phyloP scores from a whole-genome alignment of 2,113 vertebrate species.

The Psilopogon haemacephalus region DNA sequence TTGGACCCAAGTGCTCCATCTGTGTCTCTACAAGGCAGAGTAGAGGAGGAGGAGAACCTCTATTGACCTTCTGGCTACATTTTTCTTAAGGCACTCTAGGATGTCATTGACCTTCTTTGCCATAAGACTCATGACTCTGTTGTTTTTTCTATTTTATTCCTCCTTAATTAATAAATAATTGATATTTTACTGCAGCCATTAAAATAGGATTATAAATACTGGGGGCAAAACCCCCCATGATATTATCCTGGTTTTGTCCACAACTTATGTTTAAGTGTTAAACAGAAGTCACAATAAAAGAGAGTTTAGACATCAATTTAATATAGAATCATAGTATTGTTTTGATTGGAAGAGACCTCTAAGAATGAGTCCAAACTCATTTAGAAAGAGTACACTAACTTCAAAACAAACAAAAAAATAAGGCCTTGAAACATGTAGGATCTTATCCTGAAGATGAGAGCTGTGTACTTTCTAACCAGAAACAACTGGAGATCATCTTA shows the following conservation, averaged over 20 bases:
- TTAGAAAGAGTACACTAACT: neutral
- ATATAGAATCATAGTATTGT: too few species aligned
- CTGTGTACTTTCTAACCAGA: neutral
- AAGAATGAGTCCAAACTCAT: too few species aligned
- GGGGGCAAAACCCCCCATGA: neutral
- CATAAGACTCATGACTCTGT: too few species aligned
- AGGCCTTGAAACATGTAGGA: neutral
- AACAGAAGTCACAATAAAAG: neutral
- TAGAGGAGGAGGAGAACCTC: too few species aligned
- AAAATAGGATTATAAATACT: neutral
- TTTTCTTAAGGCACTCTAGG: too few species aligned
- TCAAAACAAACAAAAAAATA: neutral
- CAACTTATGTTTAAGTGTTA: neutral
- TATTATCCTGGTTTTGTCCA: neutral
- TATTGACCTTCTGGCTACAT: too few species aligned
- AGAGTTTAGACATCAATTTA: neutral
- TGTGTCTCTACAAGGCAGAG: too few species aligned
- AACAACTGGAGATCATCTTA: neutral
- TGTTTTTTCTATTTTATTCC: conserved; percentile 12
- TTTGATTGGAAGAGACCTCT: too few species aligned
- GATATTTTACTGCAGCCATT: conserved; percentile 10
- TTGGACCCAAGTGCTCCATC: too few species aligned
- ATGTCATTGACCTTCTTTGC: too few species aligned
- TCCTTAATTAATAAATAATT: conserved; percentile 44
- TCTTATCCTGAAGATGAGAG: neutral